phyloP scores from a whole-genome alignment of 2,797 vertebrate species.

The Sphenopsis melanotis region DNA sequence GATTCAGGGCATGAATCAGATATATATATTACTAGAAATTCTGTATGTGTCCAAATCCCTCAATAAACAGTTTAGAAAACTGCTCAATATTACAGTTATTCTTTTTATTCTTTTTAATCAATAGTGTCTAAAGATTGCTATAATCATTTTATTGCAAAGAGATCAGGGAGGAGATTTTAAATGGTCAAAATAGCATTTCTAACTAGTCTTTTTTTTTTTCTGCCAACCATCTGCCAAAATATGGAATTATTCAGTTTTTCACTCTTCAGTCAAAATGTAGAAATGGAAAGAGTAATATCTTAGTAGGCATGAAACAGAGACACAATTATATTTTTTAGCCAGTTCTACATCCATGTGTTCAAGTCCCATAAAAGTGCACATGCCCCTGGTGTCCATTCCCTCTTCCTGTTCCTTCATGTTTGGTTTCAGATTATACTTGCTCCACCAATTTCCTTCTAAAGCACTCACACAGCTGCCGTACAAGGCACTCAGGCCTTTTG shows the following conservation, averaged over 20 bases:
- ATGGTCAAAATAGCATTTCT: not conserved
- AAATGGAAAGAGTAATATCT: not conserved
- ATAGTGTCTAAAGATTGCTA: not conserved
- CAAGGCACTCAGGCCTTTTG: not conserved
- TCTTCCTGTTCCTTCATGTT: fast-evolving
- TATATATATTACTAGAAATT: not conserved
- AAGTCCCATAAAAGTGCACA: not conserved
- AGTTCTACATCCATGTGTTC: not conserved
- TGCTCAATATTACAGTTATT: not conserved
- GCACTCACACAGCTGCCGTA: not conserved
- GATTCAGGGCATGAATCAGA: not conserved
- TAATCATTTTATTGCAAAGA: not conserved
- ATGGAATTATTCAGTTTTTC: not conserved
- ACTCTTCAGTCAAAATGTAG: not conserved
- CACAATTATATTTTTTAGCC: not conserved
- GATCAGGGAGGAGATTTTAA: not conserved
- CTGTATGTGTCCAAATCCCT: not conserved
- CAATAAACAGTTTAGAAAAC: not conserved
- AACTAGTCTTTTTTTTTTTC: not conserved
- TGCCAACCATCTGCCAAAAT: not conserved
- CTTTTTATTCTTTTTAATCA: not conserved
- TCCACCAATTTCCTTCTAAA: not conserved
- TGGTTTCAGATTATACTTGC: not conserved
- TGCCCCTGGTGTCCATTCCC: not conserved
- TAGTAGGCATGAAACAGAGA: not conserved